A percentile compares a stretch with the other conserved stretches of the same genome.
Evolutionary conservation across 1,140 invertebrate genomes (phyloP).

Genomic region (Belonocnema kinseyi): DNA sequence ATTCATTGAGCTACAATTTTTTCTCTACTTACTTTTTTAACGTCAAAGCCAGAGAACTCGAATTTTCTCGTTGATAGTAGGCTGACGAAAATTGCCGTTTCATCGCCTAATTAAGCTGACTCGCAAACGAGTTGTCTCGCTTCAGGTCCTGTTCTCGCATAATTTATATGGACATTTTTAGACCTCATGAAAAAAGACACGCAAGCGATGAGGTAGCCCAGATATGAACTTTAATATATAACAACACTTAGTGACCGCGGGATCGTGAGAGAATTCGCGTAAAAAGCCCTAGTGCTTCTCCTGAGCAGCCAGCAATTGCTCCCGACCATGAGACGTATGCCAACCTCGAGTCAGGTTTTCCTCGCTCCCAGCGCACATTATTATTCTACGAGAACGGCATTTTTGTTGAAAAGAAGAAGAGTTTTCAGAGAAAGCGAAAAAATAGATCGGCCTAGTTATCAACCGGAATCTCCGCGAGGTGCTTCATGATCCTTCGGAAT

Average conservation of each 20-base stretch:
- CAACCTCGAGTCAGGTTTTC: conserved; percentile 36
- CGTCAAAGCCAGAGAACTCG: too few relatives aligned
- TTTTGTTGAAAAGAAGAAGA: conserved; percentile 12
- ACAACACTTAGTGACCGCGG: conserved; percentile 55
- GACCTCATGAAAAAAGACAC: conserved; percentile 57
- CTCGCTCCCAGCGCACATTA: conserved; percentile 24
- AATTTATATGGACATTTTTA: conserved; percentile 60
- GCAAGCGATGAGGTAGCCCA: conserved; percentile 59
- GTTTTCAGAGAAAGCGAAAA: background rate
- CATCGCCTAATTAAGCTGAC: conserved; percentile 58
- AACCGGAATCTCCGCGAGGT: too few relatives aligned
- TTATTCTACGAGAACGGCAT: conserved; percentile 21
- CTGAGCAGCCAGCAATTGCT: conserved; percentile 34
- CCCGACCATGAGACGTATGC: conserved; percentile 32
- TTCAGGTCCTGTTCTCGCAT: conserved; percentile 59
- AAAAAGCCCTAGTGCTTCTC: conserved; percentile 39
- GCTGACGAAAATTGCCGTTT: conserved; percentile 52
- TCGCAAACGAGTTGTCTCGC: conserved; percentile 49
- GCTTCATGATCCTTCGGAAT: too few relatives aligned
- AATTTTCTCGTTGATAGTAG: background rate
- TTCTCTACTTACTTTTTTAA: too few relatives aligned
- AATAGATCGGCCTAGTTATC: background rate
- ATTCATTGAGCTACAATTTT: too few relatives aligned
- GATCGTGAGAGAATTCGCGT: conserved; percentile 63
- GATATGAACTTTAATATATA: conserved; percentile 62